Evolutionary conservation across 1,140 invertebrate genomes (phyloP), one percentile per base, ranked within the genome.

Genomic region (Sinonovacula constricta): DNA sequence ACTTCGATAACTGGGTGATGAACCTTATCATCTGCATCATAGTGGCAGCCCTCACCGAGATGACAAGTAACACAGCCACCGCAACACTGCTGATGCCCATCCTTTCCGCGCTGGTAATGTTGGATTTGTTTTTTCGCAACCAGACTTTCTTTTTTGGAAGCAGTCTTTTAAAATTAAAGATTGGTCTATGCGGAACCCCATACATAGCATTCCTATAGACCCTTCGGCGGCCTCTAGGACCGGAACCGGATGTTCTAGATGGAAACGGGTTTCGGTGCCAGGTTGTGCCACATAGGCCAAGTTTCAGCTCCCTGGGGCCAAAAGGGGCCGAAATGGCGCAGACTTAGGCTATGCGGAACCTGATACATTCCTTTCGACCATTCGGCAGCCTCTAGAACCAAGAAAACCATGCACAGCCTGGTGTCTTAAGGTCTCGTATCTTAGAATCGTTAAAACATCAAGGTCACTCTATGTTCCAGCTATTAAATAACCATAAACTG

Each of bases 1-100:
- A 80, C 79, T 57, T 88, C 30, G 81, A 85, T n/a, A 68, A 69
- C 3, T 85, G 82, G 83, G 83, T 85, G 28, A 84, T 88, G 66
- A 86, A 90, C 54, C 62, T 91, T 0, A 83, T 91, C 1, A 75
- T 92, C 7, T 86, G 83, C 15, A 76, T 88, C 4, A 88, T 92
- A 31, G 91, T 91, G 2, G 87, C 90, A 7, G 71, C 79, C 7
- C 70, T 91, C n/a, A 93, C 92, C 5, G 92, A 93, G 79, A 78
- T 93, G 18, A 91, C 91, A 34, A 91, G 90, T 70, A 93, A 93
- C 82, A 90, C 91, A 12, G 91, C 92, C 0, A 91, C 91, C 15
- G 91, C 92, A 7, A 91, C 90, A 15, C 88, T 93, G 26, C 85
- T 93, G 57, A 85, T 93, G 71, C 92, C 92, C 0, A 90, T 92